Evolutionary conservation across 2,113 vertebrate species (phyloP).

Genomic region (Campylomormyrus tamandua): DNA sequence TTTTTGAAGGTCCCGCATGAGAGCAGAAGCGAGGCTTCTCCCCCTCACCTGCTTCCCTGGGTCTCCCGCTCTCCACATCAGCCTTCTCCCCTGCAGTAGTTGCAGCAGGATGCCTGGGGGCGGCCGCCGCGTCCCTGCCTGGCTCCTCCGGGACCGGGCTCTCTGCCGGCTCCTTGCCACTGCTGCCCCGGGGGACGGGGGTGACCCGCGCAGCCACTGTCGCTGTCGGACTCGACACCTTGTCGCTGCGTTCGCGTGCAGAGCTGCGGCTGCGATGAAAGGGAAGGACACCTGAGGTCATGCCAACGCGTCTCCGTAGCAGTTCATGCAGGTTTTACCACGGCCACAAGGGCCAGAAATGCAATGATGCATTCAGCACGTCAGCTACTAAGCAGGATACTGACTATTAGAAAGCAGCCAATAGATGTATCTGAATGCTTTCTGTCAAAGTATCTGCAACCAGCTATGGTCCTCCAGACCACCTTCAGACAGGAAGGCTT

Average conservation of each 20-base stretch:
- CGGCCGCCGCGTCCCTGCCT: slow-evolving; percentile 64
- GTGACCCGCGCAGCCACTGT: slow-evolving; percentile 52
- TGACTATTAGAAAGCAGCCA: background rate
- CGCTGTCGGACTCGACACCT: slow-evolving; percentile 58
- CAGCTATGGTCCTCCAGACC: background rate
- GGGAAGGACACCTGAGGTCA: background rate
- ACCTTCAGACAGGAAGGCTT: background rate
- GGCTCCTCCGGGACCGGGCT: slow-evolving; percentile 70
- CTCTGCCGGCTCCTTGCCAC: slow-evolving; percentile 77
- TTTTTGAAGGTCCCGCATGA: background rate
- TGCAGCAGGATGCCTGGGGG: slow-evolving; percentile 64
- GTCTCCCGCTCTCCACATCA: slow-evolving; percentile 57
- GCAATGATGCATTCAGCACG: background rate
- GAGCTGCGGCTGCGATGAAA: slow-evolving; percentile 56
- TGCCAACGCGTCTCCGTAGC: too few species aligned
- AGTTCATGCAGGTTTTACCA: background rate
- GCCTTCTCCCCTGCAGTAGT: slow-evolving; percentile 71
- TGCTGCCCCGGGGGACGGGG: slow-evolving; percentile 65
- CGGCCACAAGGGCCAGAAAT: background rate
- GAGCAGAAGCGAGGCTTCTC: background rate
- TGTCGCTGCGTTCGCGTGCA: slow-evolving; percentile 82
- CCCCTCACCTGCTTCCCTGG: slow-evolving; percentile 67
- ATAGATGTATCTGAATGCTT: background rate
- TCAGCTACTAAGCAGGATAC: background rate
- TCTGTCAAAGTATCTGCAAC: background rate